Base-by-base conservation (phyloP, 2,113 vertebrate species). In the Sturnus vulgaris region DNA sequence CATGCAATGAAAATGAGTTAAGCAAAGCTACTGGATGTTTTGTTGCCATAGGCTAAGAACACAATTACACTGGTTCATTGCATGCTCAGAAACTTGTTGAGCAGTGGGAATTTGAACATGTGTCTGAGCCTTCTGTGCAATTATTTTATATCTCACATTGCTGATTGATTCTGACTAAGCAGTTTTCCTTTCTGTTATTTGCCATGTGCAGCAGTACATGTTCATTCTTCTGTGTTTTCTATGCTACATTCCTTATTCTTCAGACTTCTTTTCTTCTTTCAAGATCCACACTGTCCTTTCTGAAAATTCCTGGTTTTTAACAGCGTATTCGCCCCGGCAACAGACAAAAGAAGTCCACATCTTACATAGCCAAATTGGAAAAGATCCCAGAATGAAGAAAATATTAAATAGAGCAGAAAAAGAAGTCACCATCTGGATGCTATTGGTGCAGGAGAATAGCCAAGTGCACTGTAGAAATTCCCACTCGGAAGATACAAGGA, bases 341-440 rank as follows among this genome's bases (percentile, higher is more conserved):
- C 60, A 95, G 63, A 91, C 85, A 93, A 94, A 90, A 90, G 56
- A 91, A 92, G 82, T 57, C 85, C 76, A 90, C 68, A 49, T 96
- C 93, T 97, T 92, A 96, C 72, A 95, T 9, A 93, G 84, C 39
- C 91, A 66, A 92, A 82, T 61, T 98, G 97, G 97, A 98, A 97
- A 92, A 71, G 13, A 90, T 96, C 90, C 96, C 91, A 86, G 91
- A 86, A 68, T 73, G 96, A 97, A 96, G 90, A 97, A 98, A 97
- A 92, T 91, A 97, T 93, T 96, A 98, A 96, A 97, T 97, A 97
- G 85, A 95, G 75, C 82, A 82, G 85, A 70, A 97, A 95, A 97
- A 79, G 21, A 91, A 93, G 52, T 71, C 66, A 97, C 61, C 96
- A 97, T 97, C 96, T 97, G 97, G 95, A 97, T 97, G 49, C 87